Conservation (phyloP, 2,888 invertebrate genomes). For the Agonopterix arenella region DNA sequence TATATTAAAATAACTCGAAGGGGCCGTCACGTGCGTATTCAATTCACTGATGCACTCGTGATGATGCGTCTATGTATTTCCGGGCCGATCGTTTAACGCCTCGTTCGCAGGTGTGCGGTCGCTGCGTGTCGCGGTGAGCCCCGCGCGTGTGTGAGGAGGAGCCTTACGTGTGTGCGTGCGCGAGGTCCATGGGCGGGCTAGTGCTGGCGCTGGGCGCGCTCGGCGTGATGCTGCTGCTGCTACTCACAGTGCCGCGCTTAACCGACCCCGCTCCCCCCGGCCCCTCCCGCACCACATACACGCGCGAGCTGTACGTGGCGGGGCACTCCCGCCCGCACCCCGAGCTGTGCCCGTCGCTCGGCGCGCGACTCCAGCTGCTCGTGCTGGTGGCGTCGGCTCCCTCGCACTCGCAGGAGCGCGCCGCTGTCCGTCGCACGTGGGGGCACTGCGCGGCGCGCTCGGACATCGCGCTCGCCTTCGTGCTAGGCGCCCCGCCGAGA, state of each 20-base stretch:
- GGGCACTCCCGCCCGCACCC: background rate
- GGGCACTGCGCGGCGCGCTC: slow-evolving; percentile 51
- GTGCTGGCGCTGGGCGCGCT: background rate
- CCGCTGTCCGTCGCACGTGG: slow-evolving; percentile 22
- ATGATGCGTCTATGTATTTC: too few species aligned
- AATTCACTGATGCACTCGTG: too few species aligned
- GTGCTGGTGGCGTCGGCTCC: background rate
- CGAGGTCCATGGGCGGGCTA: background rate
- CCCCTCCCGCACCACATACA: slow-evolving; percentile 76
- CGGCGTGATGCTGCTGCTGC: background rate
- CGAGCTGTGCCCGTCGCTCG: background rate
- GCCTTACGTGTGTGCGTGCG: background rate
- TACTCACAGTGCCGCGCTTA: background rate
- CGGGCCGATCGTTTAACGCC: background rate
- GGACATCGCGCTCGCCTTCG: slow-evolving; percentile 81
- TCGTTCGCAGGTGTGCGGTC: background rate
- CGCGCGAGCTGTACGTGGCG: too few species aligned
- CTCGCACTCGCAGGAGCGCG: background rate
- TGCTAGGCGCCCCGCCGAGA: slow-evolving; percentile 74
- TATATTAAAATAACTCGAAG: too few species aligned
- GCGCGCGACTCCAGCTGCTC: background rate
- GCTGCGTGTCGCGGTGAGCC: background rate
- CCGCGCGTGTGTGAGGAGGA: background rate
- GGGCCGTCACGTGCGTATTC: too few species aligned
- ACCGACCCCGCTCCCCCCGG: slow-evolving; percentile 24